These are phyloP conservation scores for Monarcha castaneiventris DNA, from an alignment of 2,113 vertebrate species.

Conservation along the genomic window DNA sequence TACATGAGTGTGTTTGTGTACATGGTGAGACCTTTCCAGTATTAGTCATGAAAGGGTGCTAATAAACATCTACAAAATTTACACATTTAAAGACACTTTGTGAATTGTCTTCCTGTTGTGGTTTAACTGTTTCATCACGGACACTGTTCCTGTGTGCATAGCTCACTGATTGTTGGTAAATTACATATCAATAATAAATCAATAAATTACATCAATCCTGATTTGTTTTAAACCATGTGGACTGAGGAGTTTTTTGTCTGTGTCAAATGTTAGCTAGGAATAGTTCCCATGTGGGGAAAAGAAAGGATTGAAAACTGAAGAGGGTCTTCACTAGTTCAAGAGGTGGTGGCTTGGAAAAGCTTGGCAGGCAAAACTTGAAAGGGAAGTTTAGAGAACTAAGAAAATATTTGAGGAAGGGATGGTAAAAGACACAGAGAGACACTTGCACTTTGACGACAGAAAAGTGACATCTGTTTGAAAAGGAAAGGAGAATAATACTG, in stretches of 20 bases:
- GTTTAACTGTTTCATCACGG: not conserved
- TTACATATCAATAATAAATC: not conserved
- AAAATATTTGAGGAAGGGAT: not conserved
- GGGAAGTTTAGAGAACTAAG: not conserved
- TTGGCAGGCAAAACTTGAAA: not conserved
- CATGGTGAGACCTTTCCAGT: fast-evolving
- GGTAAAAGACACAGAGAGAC: not conserved
- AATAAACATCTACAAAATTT: not conserved
- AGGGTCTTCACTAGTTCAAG: not conserved
- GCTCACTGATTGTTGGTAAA: not conserved
- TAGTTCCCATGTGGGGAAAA: not conserved
- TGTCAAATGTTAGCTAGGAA: not conserved
- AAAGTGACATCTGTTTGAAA: not conserved
- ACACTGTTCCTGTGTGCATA: not conserved
- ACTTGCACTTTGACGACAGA: not conserved
- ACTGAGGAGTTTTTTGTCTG: not conserved
- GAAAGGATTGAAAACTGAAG: not conserved
- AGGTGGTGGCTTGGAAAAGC: not conserved
- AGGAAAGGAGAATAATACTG: not conserved
- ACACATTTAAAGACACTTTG: not conserved
- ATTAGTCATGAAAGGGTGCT: not conserved
- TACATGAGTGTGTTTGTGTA: fast-evolving
- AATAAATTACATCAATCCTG: not conserved
- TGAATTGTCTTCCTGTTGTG: not conserved
- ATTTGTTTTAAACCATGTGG: not conserved